Base-by-base conservation (phyloP, 2,888 invertebrate genomes). In the Synergus japonicus region DNA sequence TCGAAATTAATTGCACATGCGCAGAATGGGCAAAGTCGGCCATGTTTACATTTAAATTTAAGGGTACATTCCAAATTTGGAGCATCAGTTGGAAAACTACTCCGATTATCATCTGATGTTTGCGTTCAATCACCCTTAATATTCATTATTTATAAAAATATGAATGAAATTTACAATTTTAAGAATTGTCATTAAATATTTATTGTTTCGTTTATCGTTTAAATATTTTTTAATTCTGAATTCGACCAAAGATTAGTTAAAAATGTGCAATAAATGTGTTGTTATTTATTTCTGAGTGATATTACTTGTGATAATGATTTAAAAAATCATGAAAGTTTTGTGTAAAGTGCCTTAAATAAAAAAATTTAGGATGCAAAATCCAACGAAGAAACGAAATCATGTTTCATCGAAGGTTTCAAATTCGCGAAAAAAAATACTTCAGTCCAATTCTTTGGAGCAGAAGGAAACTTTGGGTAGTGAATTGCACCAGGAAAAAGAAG, bases 261-360 rank as follows among this genome's bases (percentile, higher is more conserved):
- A 54, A 73, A 73, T 54, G 73, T 73, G 73, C 73, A 73, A 73
- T 54, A 29, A 29, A 18, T 18, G 12, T 63, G 12, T 63, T 60
- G 18, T 22, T 12, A 29, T 22, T 60, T 60, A 60, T 9, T 60
- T 60, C 10, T 4, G 29, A 63, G 22, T 29, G 18, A 10, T 63
- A 10, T 63, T 58, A 13, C 22, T 63, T 63, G 22, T 63, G 13
- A 63, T 13, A 22, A 63, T 63, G 22, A 22, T 63, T 12, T 22
- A 60, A 60, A 54, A 54, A 10, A 10, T 1, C 3, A 18, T 58
- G 9, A 58, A 18, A 37, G 37, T 37, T 37, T 18, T 58, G 9
- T 3, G n/a, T 9, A 8, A 58, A 58, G 18, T 9, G 13, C 13
- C 10, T 29, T 29, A 1, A 63, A 29, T 13, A 0, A 15, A 22